phyloP scores from a whole-genome alignment of 2,113 vertebrate genomes.

The Melanerpes formicivorus region DNA sequence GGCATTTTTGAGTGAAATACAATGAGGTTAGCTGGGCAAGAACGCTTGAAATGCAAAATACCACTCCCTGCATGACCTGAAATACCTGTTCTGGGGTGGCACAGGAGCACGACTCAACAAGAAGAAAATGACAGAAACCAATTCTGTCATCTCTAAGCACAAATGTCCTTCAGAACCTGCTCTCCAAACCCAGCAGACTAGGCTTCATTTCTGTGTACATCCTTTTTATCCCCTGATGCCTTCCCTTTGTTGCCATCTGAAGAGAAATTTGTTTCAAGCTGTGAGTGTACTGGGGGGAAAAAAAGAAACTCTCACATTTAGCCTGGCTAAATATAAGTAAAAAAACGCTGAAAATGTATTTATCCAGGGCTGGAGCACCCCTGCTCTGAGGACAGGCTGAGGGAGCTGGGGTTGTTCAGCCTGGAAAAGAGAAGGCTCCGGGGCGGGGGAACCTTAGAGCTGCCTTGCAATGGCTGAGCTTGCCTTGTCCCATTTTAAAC shows the following conservation, averaged over 20 bases:
- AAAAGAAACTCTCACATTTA: not conserved
- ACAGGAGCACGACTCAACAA: not conserved
- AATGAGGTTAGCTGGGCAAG: slow-evolving; percentile 10
- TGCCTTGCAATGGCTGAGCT: too few relatives aligned
- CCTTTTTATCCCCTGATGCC: slow-evolving; percentile 41
- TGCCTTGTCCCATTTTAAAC: not conserved
- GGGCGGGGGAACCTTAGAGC: too few relatives aligned
- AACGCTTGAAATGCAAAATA: not conserved
- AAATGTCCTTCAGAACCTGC: not conserved
- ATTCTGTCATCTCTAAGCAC: not conserved
- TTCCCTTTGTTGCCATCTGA: slow-evolving; percentile 49
- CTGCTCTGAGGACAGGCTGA: too few relatives aligned
- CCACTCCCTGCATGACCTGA: slow-evolving; percentile 15
- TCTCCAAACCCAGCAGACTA: not conserved
- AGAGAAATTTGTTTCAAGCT: slow-evolving; percentile 73
- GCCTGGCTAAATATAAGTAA: not conserved
- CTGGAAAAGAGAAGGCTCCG: too few relatives aligned
- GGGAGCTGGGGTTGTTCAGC: too few relatives aligned
- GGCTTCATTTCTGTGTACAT: not conserved
- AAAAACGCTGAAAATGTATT: not conserved
- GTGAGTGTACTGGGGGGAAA: slow-evolving; percentile 61
- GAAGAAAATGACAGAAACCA: not conserved
- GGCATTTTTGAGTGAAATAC: not conserved
- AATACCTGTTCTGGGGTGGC: slow-evolving; percentile 37
- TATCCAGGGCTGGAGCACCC: too few relatives aligned